A percentile compares a stretch with the other conserved stretches of the same genome.
These are phyloP conservation scores for Bungarus multicinctus DNA, from an alignment of 2,113 vertebrate genomes.

Conservation along the genomic window DNA sequence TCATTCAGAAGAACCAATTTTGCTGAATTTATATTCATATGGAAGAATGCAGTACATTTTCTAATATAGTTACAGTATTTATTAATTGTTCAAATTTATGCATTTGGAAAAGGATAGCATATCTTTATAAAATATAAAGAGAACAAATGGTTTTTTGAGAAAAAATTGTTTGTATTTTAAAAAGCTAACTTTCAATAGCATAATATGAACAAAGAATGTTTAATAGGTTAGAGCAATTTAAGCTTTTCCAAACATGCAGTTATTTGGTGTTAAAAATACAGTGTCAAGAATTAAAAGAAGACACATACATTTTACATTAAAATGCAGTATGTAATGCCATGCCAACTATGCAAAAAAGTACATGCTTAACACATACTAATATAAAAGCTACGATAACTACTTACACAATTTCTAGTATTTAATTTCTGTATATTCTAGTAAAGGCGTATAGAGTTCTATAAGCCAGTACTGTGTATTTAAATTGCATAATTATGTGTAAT, in stretches of 20 bases:
- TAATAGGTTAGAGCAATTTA: constrained; percentile 21
- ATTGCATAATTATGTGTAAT: constrained; percentile 16
- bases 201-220: background rate
- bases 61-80: background rate
- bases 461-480: constrained; percentile 32
- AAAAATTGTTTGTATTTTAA: background rate
- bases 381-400: constrained; percentile 40
- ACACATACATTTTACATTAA: constrained; percentile 33
- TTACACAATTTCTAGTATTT: constrained; percentile 38
- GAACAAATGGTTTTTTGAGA: background rate
- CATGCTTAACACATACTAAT: constrained; percentile 37
- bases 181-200: background rate
- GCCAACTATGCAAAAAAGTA: constrained; percentile 38
- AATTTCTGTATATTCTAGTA: constrained; percentile 21
- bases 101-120: constrained; percentile 12
- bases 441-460: constrained; percentile 28
- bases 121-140: background rate
- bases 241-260: constrained; percentile 27
- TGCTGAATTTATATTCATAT: background rate
- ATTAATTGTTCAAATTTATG: background rate
- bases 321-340: constrained; percentile 31
- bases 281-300: constrained; percentile 22
- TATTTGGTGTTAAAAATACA: constrained; percentile 50
- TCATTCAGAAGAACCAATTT: background rate
- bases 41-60: background rate